Evolutionary conservation across 1,140 invertebrate species (phyloP), one percentile per base, ranked within the genome.

Genomic region (Bilobella aurantiaca): DNA sequence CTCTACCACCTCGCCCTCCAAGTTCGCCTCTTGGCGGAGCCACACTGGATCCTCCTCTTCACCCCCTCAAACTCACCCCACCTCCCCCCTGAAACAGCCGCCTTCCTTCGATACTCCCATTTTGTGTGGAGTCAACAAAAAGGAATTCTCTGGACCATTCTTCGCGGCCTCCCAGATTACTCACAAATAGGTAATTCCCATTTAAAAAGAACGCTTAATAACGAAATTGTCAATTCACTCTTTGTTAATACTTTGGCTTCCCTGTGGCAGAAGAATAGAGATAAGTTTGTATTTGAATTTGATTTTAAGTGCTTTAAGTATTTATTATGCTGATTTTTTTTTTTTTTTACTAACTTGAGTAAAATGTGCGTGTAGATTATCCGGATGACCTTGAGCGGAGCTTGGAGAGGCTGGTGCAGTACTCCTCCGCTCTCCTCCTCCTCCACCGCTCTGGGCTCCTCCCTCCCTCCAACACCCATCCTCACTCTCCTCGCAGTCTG

Each of bases 371-470:
- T n/a, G n/a, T n/a, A n/a, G 16, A 37, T 14, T 25, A 34, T 31
- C 23, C 56, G 32, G 63, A 69, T 31, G 47, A 65, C 18, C 27
- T 69, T 18, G 58, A 64, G 29, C 65, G 47, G 58, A 59, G 25
- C 2, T 49, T 73, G 3, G 63, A 68, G 34, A 73, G 70, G 61
- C 27, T 73, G 16, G 71, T 73, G 21, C 64, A 65, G 23, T 73
- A 73, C 30, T 73, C 71, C 1, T 34, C 68, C 1, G 62, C 62
- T 18, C 59, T 73, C 18, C 30, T 68, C 3, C 68, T 73, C 68
- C 63, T 73, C 46, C 65, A 64, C 32, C 63, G 67, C 65, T 66
- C 71, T 5, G 53, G 58, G 46, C 59, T 73, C 30, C 53, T 73
- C 14, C 71, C 71, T 2, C 53, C 58, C 49, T 63, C 34, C 5